phyloP scores from a whole-genome alignment of 1,140 invertebrate genomes.

The Leptinotarsa undecemlineata region DNA sequence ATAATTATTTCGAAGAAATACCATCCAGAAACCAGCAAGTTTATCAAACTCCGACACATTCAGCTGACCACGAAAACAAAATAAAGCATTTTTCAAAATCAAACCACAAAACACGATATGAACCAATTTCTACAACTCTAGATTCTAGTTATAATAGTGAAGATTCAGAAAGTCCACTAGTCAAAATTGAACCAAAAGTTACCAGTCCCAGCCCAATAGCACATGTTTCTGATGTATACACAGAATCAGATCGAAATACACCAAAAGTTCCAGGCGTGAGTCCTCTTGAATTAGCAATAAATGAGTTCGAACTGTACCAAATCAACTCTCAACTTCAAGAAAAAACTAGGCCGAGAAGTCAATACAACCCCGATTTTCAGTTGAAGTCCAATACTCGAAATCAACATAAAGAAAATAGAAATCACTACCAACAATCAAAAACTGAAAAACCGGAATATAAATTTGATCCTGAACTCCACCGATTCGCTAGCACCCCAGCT shows the following conservation, averaged over 20 bases:
- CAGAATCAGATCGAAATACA: not conserved
- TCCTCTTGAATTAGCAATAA: constrained; percentile 45
- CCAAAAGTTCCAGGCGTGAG: constrained; percentile 27
- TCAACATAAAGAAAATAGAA: constrained; percentile 1
- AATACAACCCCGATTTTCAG: not conserved
- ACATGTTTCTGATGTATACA: not conserved
- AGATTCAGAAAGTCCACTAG: not conserved
- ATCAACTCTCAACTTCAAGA: constrained; percentile 45
- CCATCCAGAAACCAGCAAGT: not conserved
- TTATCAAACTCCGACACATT: not conserved
- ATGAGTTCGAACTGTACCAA: constrained; percentile 47
- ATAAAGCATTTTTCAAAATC: not conserved
- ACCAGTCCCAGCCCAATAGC: not conserved
- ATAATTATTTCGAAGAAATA: not conserved
- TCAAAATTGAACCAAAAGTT: constrained; percentile 5
- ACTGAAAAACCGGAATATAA: constrained; percentile 14
- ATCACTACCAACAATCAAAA: constrained; percentile 2
- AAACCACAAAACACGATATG: not conserved
- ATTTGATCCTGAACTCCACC: constrained; percentile 17
- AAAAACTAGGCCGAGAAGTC: constrained; percentile 32
- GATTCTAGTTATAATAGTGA: not conserved
- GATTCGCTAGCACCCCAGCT: constrained; percentile 26
- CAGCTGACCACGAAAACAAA: not conserved
- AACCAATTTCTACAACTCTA: constrained; percentile 5
- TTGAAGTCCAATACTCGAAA: not conserved